These are phyloP conservation scores for Ictalurus furcatus DNA, from an alignment of 2,113 vertebrate species.

Conservation along the genomic window DNA sequence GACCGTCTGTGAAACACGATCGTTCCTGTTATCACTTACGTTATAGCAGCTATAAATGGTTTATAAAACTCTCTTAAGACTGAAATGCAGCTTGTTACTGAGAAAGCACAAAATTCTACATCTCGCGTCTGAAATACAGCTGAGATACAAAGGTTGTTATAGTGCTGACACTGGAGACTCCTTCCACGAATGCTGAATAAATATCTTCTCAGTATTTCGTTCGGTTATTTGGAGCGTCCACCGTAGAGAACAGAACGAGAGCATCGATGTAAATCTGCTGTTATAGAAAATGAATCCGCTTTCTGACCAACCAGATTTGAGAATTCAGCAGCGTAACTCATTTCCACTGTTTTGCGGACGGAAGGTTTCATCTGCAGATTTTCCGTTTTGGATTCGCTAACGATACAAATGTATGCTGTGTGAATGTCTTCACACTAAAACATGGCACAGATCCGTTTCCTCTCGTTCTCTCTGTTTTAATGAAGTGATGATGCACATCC, in stretches of 20 bases:
- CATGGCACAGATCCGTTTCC: background rate
- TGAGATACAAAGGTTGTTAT: background rate
- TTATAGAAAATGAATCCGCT: background rate
- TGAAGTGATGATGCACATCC: background rate
- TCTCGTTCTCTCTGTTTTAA: background rate
- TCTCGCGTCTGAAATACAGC: background rate
- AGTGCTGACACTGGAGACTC: background rate
- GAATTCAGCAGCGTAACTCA: background rate
- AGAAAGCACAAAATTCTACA: background rate
- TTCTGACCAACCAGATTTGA: slow-evolving; percentile 9
- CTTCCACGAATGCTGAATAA: background rate
- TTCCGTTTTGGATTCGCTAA: background rate
- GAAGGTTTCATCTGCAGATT: background rate
- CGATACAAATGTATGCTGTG: background rate
- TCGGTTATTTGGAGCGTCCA: background rate
- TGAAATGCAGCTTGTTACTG: background rate
- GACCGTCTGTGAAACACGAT: background rate
- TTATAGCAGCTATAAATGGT: background rate
- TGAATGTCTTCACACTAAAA: background rate
- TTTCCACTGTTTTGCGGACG: background rate
- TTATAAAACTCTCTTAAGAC: background rate
- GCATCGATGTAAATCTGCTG: background rate
- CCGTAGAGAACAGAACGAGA: background rate
- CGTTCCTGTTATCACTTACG: background rate
- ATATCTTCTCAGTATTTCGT: background rate